Percentiles rank a stretch among this genome's conserved stretches.
Evolutionary conservation across 2,888 invertebrate species (phyloP).

Genomic region (Brachynemurus nebulosus): DNA sequence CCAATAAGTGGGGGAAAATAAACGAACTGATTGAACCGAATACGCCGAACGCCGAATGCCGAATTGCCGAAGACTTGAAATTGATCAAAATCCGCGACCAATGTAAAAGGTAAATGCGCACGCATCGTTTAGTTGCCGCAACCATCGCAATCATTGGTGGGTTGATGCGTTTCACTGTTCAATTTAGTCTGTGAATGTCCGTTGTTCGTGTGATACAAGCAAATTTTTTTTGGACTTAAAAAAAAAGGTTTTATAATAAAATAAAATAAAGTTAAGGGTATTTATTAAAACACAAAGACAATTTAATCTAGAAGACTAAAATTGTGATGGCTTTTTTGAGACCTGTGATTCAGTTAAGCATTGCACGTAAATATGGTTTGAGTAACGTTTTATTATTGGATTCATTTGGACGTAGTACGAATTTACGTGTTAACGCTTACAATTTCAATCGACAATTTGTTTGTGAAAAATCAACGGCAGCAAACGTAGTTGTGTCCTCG

Average conservation of each 20-base stretch:
- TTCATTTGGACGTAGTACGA: constrained; percentile 28
- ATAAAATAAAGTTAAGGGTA: neutral
- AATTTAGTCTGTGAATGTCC: constrained; percentile 2
- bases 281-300: neutral
- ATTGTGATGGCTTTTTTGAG: constrained; percentile 35
- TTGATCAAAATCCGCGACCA: too few relatives aligned
- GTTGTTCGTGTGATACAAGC: neutral
- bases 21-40: too few relatives aligned
- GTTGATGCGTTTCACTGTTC: neutral
- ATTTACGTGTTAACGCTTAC: constrained; percentile 20
- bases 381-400: constrained; percentile 18
- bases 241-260: neutral
- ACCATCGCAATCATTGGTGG: neutral
- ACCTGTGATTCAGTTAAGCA: constrained; percentile 31
- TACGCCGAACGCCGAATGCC: too few relatives aligned
- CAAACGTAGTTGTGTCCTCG: constrained; percentile 6
- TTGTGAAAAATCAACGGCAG: constrained; percentile 8
- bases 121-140: neutral
- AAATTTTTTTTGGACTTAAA: neutral
- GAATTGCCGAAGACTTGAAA: too few relatives aligned
- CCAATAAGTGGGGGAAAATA: too few relatives aligned
- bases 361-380: constrained; percentile 29
- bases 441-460: neutral
- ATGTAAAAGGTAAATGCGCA: neutral
- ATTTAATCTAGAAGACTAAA: neutral